Base-by-base conservation (phyloP, 2,888 invertebrate genomes). In the Cheilosia grossa region DNA sequence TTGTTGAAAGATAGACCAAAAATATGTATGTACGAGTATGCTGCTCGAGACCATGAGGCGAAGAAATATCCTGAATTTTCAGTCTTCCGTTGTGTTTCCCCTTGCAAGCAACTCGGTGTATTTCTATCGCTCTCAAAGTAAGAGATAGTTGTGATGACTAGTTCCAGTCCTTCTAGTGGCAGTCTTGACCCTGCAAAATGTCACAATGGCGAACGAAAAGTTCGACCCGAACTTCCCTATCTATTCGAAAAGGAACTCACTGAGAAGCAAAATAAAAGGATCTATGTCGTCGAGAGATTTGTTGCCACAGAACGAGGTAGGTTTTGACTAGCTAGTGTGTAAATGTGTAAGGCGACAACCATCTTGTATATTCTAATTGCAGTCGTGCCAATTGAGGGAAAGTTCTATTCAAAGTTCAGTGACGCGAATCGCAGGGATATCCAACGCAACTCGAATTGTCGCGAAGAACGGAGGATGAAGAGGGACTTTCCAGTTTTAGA, bases 241-340 rank as follows among this genome's bases (percentile, higher is more conserved):
- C 88, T 88, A 13, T 90, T 91, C 72, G 91, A 91, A 81, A 91
- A 91, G 88, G 91, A 91, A 75, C 67, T 91, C 2, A 90, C 91
- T 53, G 87, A 89, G 27, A 90, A 89, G 10, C 89, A 89, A 56
- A 91, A 91, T 79, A 89, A 88, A 61, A 89, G 89, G 64, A 89
- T 90, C 81, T 88, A 89, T 58, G 81, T 91, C 7, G 83, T 89
- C 69, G 88, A 89, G 9, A 86, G 87, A 56, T 91, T 90, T 77
- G 87, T 88, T 64, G 89, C 90, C 7, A 87, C 89, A 2, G 88
- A 87, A 37, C 88, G 88, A 87, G 89, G 91, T 91, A 82, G 21
- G 81, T 21, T 53, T 49, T 37, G 3, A 37, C 2, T 2, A 13
- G 4, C 33, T 9, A 10, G n/a, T 56, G 1, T 37, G 10, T 13